Base-by-base conservation (phyloP, 2,797 vertebrate genomes). In the Aythya fuligula region DNA sequence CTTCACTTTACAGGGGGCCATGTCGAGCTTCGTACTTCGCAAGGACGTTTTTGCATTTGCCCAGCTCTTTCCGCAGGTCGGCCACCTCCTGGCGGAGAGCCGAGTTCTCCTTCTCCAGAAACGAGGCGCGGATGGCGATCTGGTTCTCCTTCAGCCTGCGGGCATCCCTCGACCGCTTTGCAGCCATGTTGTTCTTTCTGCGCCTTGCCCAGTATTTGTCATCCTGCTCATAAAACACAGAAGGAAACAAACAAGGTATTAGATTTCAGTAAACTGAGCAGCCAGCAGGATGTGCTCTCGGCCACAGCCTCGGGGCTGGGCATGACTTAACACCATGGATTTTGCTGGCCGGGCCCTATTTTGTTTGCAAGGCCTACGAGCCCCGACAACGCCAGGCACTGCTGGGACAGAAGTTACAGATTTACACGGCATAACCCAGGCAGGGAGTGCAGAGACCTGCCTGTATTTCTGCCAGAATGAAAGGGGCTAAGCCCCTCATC, bases 131-230 rank as follows among this genome's bases (percentile, higher is more conserved):
- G 97, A 99, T 99, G 97, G 99, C 99, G 74, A 99, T 99, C 98
- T 99, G 99, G 97, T 99, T 99, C 98, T 99, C 99, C 98, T 99
- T 99, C 92, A 99, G 98, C 83, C 99, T 97, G 51, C 99, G 98
- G 2, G 99, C 99, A 3, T 99, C 99, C 36, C 99, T 98, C 2
- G 99, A 99, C 4, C 99, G 98, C 97, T 99, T 99, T 30, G 99
- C 99, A 0, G 99, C 99, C 97, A 99, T 98, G 96, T 99, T 99
- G 98, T 99, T 99, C 99, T 99, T 99, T 98, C 99, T 99, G 96
- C 99, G 99, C 89, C 99, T 97, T 5, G 98, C 99, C 99, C 99
- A 99, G 98, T 99, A 99, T 94, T 97, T 98, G 96, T 99, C 99
- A 53, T 99, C 99, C 99, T 99, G 98, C 98, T 98, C 78, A 54